Percentiles rank a stretch among this genome's conserved stretches.
Evolutionary conservation across 2,113 vertebrate species (phyloP).

Genomic region (Thalassarche chlororhynchos): DNA sequence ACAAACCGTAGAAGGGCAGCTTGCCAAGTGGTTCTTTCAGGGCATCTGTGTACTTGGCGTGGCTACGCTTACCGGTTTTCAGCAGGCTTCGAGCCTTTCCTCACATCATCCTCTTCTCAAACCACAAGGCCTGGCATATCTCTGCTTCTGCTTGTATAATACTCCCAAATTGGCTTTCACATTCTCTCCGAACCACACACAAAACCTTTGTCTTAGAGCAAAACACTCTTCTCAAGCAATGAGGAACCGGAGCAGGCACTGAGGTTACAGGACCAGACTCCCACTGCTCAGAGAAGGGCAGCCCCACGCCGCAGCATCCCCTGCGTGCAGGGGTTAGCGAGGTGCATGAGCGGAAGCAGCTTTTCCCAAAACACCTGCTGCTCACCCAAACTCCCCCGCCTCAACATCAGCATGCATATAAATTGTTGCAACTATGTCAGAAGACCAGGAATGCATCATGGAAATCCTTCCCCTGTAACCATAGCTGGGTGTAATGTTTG

Average conservation of each 20-base stretch:
- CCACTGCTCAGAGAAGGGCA: rapidly evolving
- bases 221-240: background rate
- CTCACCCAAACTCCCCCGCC: background rate
- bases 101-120: background rate
- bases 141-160: conserved; percentile 25
- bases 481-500: background rate
- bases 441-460: conserved; percentile 54
- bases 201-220: conserved; percentile 28
- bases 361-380: conserved; percentile 18
- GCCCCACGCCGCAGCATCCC: background rate
- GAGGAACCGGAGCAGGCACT: background rate
- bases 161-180: conserved; percentile 11
- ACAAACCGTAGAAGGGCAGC: background rate
- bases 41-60: background rate
- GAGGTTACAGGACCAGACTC: background rate
- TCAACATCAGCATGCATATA: conserved; percentile 45
- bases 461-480: conserved; percentile 51
- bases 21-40: conserved; percentile 13
- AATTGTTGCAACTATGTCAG: conserved; percentile 31
- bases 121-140: conserved; percentile 29
- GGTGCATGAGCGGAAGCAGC: background rate
- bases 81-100: background rate
- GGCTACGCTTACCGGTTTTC: background rate
- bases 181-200: background rate
- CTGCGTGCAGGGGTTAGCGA: background rate